Conservation (phyloP, 2,888 invertebrate genomes). For the Sesia apiformis region DNA sequence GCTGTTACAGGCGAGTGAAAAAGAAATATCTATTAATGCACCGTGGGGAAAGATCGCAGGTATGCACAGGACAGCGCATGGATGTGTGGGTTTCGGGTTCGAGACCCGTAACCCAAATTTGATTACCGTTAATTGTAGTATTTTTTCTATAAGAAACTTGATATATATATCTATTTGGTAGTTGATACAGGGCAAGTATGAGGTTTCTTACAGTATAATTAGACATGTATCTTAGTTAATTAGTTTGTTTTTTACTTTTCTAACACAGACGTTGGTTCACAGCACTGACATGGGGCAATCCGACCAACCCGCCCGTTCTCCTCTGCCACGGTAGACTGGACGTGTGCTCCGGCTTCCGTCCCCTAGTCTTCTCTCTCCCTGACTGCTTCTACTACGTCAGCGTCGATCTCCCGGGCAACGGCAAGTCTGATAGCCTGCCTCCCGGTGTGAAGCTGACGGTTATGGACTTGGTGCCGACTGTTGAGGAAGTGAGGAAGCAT, state of each 20-base stretch:
- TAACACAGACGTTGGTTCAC: constrained; percentile 12
- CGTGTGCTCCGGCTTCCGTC: constrained; percentile 74
- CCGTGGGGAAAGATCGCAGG: constrained; percentile 38
- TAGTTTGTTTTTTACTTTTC: neutral
- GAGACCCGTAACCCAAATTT: too few species aligned
- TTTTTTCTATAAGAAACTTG: too few species aligned
- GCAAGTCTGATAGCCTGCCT: constrained; percentile 69
- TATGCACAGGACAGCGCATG: constrained; percentile 53
- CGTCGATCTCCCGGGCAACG: constrained; percentile 76
- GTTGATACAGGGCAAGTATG: too few species aligned
- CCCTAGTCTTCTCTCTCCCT: constrained; percentile 68
- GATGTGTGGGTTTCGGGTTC: constrained; percentile 5
- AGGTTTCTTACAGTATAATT: neutral
- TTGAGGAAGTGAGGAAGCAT: constrained; percentile 29
- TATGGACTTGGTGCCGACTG: constrained; percentile 33
- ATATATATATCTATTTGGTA: too few species aligned
- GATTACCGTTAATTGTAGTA: too few species aligned
- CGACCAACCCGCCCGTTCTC: constrained; percentile 61
- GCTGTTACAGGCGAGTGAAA: constrained; percentile 15
- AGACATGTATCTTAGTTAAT: neutral
- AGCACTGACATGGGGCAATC: constrained; percentile 76
- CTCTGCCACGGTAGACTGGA: constrained; percentile 76
- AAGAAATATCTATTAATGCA: constrained; percentile 32
- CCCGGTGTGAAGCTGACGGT: constrained; percentile 31
- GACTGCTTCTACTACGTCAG: constrained; percentile 40